Conservation (phyloP, 2,888 invertebrate genomes). For the Cheilosia soror region DNA sequence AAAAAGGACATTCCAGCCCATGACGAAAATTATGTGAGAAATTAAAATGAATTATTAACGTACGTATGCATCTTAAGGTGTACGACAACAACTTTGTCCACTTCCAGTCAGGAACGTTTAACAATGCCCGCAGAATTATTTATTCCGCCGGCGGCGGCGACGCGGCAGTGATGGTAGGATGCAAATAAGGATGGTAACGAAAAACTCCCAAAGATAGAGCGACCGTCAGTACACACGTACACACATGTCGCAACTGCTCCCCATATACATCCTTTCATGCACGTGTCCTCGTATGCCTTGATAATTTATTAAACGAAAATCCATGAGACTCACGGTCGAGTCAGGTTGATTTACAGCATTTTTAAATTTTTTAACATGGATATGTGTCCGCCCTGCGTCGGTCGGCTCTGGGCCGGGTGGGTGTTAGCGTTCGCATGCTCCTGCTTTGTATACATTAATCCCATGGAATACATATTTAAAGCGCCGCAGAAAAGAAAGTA, state of each 20-base stretch:
- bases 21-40: conserved; percentile 68
- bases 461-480: conserved; percentile 41
- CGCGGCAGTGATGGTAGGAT: conserved; percentile 5
- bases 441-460: conserved; percentile 32
- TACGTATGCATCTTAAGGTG: conserved; percentile 72
- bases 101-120: conserved; percentile 56
- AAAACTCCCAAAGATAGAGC: conserved; percentile 11
- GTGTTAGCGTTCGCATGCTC: not conserved
- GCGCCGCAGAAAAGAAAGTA: conserved; percentile 26
- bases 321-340: conserved; percentile 65
- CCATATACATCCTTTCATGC: conserved; percentile 52
- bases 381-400: conserved; percentile 39
- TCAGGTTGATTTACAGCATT: conserved; percentile 73
- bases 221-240: not conserved
- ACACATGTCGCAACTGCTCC: conserved; percentile 17
- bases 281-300: conserved; percentile 60
- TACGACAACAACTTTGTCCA: conserved; percentile 71
- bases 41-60: conserved; percentile 74
- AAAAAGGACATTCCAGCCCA: conserved; percentile 58
- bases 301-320: conserved; percentile 74
- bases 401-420: not conserved
- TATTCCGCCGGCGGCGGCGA: conserved; percentile 47
- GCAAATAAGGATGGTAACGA: conserved; percentile 49
- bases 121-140: conserved; percentile 69
- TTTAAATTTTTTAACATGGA: conserved; percentile 60